Evolutionary conservation across 1,140 invertebrate species (phyloP).

Genomic region (Orussus abietinus): DNA sequence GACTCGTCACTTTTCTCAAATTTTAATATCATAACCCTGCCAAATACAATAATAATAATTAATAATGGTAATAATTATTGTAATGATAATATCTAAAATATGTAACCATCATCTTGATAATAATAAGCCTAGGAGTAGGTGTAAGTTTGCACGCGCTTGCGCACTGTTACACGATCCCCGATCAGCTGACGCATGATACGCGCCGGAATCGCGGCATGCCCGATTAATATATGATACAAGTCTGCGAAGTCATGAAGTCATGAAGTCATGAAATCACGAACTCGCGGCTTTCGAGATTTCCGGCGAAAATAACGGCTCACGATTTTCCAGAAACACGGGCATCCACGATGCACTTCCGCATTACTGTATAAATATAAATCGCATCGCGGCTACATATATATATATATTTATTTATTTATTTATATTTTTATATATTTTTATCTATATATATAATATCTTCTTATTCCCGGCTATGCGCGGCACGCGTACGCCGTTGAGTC

Average conservation of each 20-base stretch:
- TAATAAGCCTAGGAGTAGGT: constrained; percentile 16
- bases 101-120: constrained; percentile 36
- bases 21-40: constrained; percentile 54
- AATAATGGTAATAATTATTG: constrained; percentile 37
- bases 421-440: constrained; percentile 1
- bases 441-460: constrained; percentile 36
- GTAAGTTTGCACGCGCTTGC: constrained; percentile 5
- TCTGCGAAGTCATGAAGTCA: too few species aligned
- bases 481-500: too few species aligned
- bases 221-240: too few species aligned
- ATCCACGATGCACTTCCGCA: too few species aligned
- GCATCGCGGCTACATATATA: constrained; percentile 32
- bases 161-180: constrained; percentile 1
- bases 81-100: constrained; percentile 45
- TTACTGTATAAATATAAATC: too few species aligned
- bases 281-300: too few species aligned
- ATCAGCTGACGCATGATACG: too few species aligned
- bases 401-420: constrained; percentile 14
- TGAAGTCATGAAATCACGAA: too few species aligned
- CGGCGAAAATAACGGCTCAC: constrained; percentile 16
- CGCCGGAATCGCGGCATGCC: too few species aligned
- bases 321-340: too few species aligned
- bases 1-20: constrained; percentile 32
- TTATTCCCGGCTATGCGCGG: too few species aligned
- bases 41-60: constrained; percentile 55